A percentile compares a stretch with the other conserved stretches of the same genome.
These are phyloP conservation scores for Ophion costatus DNA, from an alignment of 2,888 invertebrate species.

Conservation along the genomic window DNA sequence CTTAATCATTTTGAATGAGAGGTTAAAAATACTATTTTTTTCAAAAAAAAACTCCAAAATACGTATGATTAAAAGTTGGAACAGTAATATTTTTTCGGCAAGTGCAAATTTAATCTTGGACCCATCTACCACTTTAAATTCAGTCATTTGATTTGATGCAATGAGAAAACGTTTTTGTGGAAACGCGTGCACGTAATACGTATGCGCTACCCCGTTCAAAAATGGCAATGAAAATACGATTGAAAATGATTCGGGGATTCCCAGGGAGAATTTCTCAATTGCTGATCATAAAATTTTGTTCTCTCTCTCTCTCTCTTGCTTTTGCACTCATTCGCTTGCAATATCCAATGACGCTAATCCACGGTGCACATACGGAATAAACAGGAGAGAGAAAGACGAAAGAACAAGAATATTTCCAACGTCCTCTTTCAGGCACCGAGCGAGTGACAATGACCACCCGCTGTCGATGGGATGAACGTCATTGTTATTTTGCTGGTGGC, in stretches of 20 bases:
- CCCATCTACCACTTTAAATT: not conserved
- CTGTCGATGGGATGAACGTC: conserved; percentile 56
- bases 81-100: too few species aligned
- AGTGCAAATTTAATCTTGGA: too few species aligned
- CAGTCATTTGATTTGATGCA: not conserved
- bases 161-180: not conserved
- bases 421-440: conserved; percentile 51
- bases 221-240: conserved; percentile 21
- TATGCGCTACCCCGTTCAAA: not conserved
- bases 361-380: not conserved
- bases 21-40: too few species aligned
- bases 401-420: conserved; percentile 24
- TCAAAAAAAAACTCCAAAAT: too few species aligned
- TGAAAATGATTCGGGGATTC: conserved; percentile 24
- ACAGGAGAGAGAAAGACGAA: conserved; percentile 12
- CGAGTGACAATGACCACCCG: conserved; percentile 58
- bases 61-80: too few species aligned
- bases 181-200: too few species aligned
- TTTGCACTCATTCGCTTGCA: not conserved
- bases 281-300: conserved; percentile 32
- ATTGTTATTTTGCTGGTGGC: conserved; percentile 72
- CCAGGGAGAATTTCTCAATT: conserved; percentile 61
- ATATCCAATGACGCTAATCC: conserved; percentile 26
- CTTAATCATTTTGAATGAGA: too few species aligned
- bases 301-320: not conserved